Evolutionary conservation across 2,797 vertebrate genomes (phyloP), one percentile per base, ranked within the genome.

Genomic region (Pangasius sanitwongsei): DNA sequence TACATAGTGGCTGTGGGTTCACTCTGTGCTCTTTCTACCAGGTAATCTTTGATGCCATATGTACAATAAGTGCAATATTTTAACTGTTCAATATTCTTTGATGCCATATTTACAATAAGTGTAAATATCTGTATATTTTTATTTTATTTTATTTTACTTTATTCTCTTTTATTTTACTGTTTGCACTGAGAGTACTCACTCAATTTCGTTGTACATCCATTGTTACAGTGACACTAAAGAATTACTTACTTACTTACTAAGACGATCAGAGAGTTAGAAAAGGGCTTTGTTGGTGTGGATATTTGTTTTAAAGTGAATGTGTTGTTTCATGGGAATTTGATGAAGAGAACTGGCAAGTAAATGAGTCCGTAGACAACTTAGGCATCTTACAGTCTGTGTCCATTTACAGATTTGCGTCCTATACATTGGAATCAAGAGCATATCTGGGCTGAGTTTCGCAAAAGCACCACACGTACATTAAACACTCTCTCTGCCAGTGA

Each of bases 11-110:
- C 98, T 0, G 93, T 98, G 2, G 98, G 98, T 48, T 98, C 98
- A 0, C 97, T 99, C 87, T 99, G 98, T 25, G 98, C 98, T 44
- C 97, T 99, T 91, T 98, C 98, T 74, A 98, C 98, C 90, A 99
- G 98, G 98, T 99, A 93, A 41, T 41, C 41, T 41, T 41, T 41
- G 41, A 41, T 41, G 41, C 41, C 37, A 37, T 37, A 37, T 37
- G 37, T 37, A 3, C 37, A 37, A 37, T 37, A 37, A 37, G 37
- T 37, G 37, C 37, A 37, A 3, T 37, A 37, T 37, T 37, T 37
- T 37, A 37, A 37, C 37, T 37, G 37, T 37, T 2, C 37, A 3
- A 37, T 37, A 37, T 37, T 37, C 2, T 37, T 2, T 37, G 37
- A 37, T 2, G 37, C 37, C 37, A 37, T 37, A 37, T 37, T 2